Evolutionary conservation across 2,888 invertebrate species (phyloP), one percentile per base, ranked within the genome.

Genomic region (Tipula lateralis): DNA sequence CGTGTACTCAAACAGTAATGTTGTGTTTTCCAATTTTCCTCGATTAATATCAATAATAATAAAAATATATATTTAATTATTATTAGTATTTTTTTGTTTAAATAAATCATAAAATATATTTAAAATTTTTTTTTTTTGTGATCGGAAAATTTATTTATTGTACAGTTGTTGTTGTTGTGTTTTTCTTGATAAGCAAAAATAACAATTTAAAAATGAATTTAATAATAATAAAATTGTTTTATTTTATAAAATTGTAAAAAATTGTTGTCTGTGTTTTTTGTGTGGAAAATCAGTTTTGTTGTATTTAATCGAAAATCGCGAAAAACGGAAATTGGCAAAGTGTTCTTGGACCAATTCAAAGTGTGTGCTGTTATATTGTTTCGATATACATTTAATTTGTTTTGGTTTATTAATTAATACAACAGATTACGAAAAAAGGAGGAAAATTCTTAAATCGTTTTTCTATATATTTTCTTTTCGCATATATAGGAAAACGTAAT

Each of bases 1-100:
- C 83, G 83, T 83, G 83, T 34, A 83, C 19, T 83, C 83, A 34
- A 34, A 83, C 19, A 32, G 83, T 83, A 34, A 83, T 19, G 83
- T 83, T 83, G 32, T 83, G 83, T 34, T 29, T 66, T 24, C 50
- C 66, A 66, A 66, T 66, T 66, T 66, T 66, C 66, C 66, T 24
- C 66, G 19, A 12, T 24, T 24, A 12, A 66, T 66, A 24, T n/a
- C n/a, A n/a, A n/a, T n/a, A 66, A 24, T 24, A 66, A 66, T 24
- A 66, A 66, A 66, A 66, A 24, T 32, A 32, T 32, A 32, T 32
- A 7, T 32, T 5, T 32, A 32, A 5, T 13, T 39, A 39, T 24
- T 66, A 66, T 44, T 1, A 24, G 66, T 44, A 16, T 44, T 44
- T 44, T n/a, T 16, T 50, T 50, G 19, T n/a, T n/a, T 13, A 13